phyloP scores from a whole-genome alignment of 1,140 invertebrate genomes.

The Samia ricini region DNA sequence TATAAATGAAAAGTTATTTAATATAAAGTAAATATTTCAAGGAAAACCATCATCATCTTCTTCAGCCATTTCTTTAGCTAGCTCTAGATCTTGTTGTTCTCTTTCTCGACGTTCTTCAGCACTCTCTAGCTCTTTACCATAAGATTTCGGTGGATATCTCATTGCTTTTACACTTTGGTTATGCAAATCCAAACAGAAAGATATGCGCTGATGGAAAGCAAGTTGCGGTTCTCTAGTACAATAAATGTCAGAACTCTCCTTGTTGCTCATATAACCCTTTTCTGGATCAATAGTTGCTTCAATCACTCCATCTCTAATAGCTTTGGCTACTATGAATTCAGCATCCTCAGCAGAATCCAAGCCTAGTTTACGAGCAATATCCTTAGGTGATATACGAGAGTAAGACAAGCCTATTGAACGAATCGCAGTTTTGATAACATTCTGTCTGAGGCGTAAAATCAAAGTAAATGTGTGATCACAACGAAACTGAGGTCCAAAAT shows the following conservation, averaged over 20 bases:
- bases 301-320: slow-evolving; percentile 99
- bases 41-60: slow-evolving; percentile 96
- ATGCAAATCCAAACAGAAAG: slow-evolving; percentile 98
- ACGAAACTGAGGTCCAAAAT: slow-evolving; percentile 92
- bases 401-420: slow-evolving; percentile 98
- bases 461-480: slow-evolving; percentile 96
- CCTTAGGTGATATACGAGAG: slow-evolving; percentile 95
- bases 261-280: slow-evolving; percentile 97
- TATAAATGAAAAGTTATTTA: slow-evolving; percentile 7
- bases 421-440: slow-evolving; percentile 99
- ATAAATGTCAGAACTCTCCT: slow-evolving; percentile 98
- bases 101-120: slow-evolving; percentile 97
- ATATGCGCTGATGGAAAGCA: slow-evolving; percentile 98
- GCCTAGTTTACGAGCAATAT: slow-evolving; percentile 96
- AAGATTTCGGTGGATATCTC: slow-evolving; percentile 99
- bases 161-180: slow-evolving; percentile 99
- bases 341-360: slow-evolving; percentile 98
- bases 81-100: slow-evolving; percentile 97
- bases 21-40: slow-evolving; percentile 34
- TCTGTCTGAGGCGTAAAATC: slow-evolving; percentile 96
- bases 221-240: slow-evolving; percentile 97
- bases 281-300: slow-evolving; percentile 98
- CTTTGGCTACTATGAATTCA: slow-evolving; percentile 99
- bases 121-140: slow-evolving; percentile 98
- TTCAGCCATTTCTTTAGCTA: slow-evolving; percentile 99